Percentiles rank a stretch among this genome's conserved stretches.
These are phyloP conservation scores for Alviniconcha strummeri DNA, from an alignment of 2,888 invertebrate genomes.

Conservation along the genomic window DNA sequence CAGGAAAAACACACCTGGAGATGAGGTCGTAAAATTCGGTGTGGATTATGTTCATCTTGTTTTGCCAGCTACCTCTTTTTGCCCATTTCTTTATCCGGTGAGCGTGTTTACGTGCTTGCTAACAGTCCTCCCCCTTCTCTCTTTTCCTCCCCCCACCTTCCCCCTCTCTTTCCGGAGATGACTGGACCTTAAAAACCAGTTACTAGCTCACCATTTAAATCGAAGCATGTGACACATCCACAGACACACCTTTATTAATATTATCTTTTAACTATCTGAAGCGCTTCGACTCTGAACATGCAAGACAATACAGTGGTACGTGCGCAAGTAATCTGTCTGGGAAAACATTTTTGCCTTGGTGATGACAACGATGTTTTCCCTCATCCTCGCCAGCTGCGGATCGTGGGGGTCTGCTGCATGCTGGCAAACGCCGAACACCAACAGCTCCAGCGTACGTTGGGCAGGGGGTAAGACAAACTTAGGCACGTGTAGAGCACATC, in stretches of 20 bases:
- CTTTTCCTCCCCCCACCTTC: too few species aligned
- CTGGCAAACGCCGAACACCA: neutral
- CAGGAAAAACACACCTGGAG: neutral
- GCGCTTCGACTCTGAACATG: too few species aligned
- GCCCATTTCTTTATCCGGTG: too few species aligned
- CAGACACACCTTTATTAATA: too few species aligned
- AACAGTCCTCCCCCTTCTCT: too few species aligned
- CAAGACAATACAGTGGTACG: too few species aligned
- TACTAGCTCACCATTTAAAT: too few species aligned
- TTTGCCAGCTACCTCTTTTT: neutral
- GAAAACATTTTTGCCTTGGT: neutral
- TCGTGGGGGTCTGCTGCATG: neutral
- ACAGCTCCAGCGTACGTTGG: neutral
- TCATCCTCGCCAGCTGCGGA: neutral
- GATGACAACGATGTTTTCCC: conserved; percentile 1
- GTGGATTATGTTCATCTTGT: neutral
- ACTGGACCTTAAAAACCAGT: too few species aligned
- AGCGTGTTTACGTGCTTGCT: too few species aligned
- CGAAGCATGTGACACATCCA: too few species aligned
- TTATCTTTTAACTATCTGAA: too few species aligned
- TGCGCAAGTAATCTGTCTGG: neutral
- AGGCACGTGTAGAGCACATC: neutral
- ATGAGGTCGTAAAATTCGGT: neutral
- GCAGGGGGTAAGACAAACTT: neutral
- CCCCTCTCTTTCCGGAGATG: too few species aligned